Percentiles rank a stretch among this genome's conserved stretches.
These are phyloP conservation scores for Etheostoma spectabile DNA, from an alignment of 2,113 vertebrate species.

Conservation along the genomic window DNA sequence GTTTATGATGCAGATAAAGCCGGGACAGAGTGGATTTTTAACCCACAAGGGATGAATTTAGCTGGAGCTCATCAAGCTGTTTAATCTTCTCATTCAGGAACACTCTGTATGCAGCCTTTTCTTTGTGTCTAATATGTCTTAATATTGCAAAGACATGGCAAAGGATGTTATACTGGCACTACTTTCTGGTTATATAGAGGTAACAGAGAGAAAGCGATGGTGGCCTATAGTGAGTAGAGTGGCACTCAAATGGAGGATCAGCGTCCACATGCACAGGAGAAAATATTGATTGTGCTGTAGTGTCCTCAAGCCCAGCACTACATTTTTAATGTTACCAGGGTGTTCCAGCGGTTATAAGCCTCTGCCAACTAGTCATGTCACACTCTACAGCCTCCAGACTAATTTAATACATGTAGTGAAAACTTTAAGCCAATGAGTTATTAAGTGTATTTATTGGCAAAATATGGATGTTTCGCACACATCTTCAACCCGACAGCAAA, in stretches of 20 bases:
- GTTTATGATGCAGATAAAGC: slow-evolving; percentile 25
- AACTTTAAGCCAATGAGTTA: no score
- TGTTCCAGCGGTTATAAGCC: no score
- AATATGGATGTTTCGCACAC: no score
- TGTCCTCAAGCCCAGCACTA: background rate
- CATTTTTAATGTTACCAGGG: background rate
- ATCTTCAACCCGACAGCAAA: no score
- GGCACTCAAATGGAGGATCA: background rate
- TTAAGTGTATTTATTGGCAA: no score
- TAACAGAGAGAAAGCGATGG: slow-evolving; percentile 3
- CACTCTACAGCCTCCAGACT: no score
- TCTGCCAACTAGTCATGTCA: no score
- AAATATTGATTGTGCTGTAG: background rate
- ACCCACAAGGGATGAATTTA: background rate
- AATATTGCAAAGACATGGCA: slow-evolving; percentile 6
- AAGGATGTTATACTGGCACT: background rate
- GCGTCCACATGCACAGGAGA: background rate
- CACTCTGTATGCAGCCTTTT: background rate
- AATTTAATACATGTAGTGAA: no score
- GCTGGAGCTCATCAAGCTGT: background rate
- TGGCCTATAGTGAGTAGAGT: background rate
- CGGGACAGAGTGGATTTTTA: background rate
- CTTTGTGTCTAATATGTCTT: background rate
- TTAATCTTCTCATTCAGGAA: background rate
- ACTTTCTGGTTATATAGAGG: background rate